These are phyloP conservation scores for Pygmarrhopalites habei DNA, from an alignment of 1,140 invertebrate genomes.

Conservation along the genomic window DNA sequence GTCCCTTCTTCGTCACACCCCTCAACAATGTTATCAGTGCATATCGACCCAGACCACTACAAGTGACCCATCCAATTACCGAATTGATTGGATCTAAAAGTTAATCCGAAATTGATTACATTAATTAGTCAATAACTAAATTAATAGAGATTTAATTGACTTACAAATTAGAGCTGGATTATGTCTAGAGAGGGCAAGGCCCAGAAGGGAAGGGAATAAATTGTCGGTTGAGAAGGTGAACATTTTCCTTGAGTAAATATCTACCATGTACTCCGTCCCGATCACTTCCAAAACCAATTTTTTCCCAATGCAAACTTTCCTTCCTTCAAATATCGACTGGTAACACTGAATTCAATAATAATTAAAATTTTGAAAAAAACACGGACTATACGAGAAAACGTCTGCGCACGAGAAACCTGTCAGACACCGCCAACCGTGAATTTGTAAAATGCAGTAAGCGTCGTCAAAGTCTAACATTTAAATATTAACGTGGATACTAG, in stretches of 20 bases:
- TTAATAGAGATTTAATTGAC: background rate
- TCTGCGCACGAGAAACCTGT: no score
- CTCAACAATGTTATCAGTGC: background rate
- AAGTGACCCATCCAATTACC: background rate
- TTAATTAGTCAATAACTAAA: background rate
- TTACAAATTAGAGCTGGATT: background rate
- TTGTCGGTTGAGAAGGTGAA: background rate
- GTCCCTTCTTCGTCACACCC: background rate
- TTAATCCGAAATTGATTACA: background rate
- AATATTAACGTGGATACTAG: no score
- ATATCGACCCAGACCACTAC: background rate
- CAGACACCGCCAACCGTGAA: no score
- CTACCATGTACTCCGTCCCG: background rate
- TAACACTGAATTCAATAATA: no score
- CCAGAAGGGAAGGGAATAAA: background rate
- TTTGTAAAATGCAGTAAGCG: no score
- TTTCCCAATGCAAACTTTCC: background rate
- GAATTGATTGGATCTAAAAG: background rate
- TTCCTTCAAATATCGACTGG: background rate
- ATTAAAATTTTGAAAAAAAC: no score
- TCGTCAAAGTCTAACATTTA: no score
- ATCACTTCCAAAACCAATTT: background rate
- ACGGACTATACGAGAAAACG: no score
- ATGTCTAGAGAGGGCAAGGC: background rate
- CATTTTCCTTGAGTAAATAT: background rate